Base-by-base conservation (phyloP, 2,888 invertebrate genomes). In the Parasteatoda lunata region DNA sequence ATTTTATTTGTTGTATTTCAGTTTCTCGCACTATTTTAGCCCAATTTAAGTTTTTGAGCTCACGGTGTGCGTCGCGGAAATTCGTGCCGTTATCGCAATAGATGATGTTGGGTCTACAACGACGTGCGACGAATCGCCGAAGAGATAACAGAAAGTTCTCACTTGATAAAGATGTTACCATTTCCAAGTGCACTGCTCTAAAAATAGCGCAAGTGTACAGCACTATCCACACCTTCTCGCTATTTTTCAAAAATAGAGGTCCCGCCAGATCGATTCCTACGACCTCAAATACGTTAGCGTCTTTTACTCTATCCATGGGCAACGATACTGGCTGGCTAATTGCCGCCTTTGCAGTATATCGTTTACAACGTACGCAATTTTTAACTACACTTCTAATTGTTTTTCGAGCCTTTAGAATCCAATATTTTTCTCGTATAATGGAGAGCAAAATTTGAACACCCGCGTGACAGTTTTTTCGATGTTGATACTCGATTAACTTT, bases 341-440 rank as follows among this genome's bases (percentile, higher is more conserved):
- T 52, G 30, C 30, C 54, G 30, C 8, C 54, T 4, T 72, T 52
- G 54, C 45, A 11, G 9, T 72, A 9, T 54, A 72, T 54, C 52
- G 6, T 52, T 5, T 51, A 15, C 52, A 54, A 8, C 11, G 51
- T 30, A 54, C 30, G 9, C 45, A 72, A n/a, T 30, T 52, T 72
- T 4, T 51, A 70, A 54, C 54, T 3, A 54, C 13, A 54, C 13
- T 4, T 48, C 6, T 48, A 47, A 49, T 49, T 13, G 13, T n/a
- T 70, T 11, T 13, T 49, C 48, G 1, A 9, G 9, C 48, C 7
- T n/a, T 49, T 5, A 49, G 13, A 4, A 13, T 13, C n/a, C 13
- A 70, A 70, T 5, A 70, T 13, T 48, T n/a, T n/a, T n/a, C 13
- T 71, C 77, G 11, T 65, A 66, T 59, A 65, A 76, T 76, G 9